Evolutionary conservation across 2,797 vertebrate genomes (phyloP).

Genomic region (Zenarchopterus dispar): DNA sequence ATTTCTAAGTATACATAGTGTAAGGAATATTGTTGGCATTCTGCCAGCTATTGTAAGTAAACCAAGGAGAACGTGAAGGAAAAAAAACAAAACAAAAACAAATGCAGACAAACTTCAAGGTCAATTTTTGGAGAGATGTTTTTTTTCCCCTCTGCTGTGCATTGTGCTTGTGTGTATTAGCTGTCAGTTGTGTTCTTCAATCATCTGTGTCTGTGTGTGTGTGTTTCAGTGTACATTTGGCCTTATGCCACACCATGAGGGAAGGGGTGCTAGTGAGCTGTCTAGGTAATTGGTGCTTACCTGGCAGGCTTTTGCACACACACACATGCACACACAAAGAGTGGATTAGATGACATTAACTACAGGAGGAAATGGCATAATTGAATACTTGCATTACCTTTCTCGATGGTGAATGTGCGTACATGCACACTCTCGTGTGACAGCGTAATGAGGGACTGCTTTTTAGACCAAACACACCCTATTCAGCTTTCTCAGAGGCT

Average conservation of each 20-base stretch:
- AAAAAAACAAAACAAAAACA: constrained; percentile 31
- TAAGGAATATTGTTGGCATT: constrained; percentile 62
- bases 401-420: constrained; percentile 20
- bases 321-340: constrained; percentile 20
- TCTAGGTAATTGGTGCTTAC: constrained; percentile 80
- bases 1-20: constrained; percentile 51
- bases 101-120: constrained; percentile 56
- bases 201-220: constrained; percentile 15
- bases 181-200: constrained; percentile 29
- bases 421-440: constrained; percentile 32
- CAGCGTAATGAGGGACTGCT: constrained; percentile 74
- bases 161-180: constrained; percentile 29
- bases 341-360: constrained; percentile 73
- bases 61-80: constrained; percentile 41
- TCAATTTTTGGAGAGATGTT: constrained; percentile 38
- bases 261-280: constrained; percentile 64
- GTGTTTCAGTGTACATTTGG: constrained; percentile 55
- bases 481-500: constrained; percentile 72
- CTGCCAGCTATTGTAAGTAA: constrained; percentile 61
- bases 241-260: constrained; percentile 62
- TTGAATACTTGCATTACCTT: constrained; percentile 56
- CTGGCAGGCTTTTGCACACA: constrained; percentile 67
- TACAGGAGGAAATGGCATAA: constrained; percentile 69
- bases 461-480: constrained; percentile 66
- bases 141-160: constrained; percentile 32